phyloP scores from a whole-genome alignment of 92 coral and sea anemone species.

The Scolanthus callimorphus region DNA sequence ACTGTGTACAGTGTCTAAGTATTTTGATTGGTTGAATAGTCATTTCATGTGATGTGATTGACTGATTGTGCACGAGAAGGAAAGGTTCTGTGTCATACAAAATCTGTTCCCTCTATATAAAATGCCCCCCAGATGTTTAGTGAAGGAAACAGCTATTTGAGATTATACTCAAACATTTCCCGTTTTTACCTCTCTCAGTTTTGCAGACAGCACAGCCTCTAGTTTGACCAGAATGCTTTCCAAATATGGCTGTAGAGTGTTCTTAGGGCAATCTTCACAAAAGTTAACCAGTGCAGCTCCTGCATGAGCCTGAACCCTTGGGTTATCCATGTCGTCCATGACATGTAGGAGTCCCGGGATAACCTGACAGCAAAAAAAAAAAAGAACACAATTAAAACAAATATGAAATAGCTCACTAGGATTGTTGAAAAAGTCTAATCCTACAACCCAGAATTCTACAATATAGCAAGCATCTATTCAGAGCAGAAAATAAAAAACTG shows the following conservation, averaged over 20 bases:
- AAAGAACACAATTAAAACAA: too few relatives aligned
- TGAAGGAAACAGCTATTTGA: too few relatives aligned
- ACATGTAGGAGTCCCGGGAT: conserved; percentile 82
- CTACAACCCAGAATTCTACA: too few relatives aligned
- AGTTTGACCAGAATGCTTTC: conserved; percentile 80
- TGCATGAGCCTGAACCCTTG: conserved; percentile 99
- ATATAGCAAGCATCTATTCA: too few relatives aligned
- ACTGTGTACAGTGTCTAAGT: neutral
- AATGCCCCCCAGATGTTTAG: too few relatives aligned
- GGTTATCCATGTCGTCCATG: conserved; percentile 85
- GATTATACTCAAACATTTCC: too few relatives aligned
- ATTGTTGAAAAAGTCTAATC: too few relatives aligned
- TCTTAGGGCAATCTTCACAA: conserved; percentile 96
- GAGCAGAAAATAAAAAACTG: too few relatives aligned
- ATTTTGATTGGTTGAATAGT: too few relatives aligned
- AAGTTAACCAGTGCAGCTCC: conserved; percentile 98
- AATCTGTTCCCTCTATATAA: too few relatives aligned
- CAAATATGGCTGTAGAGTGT: conserved; percentile 71
- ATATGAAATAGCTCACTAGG: too few relatives aligned
- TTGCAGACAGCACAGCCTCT: conserved; percentile 81
- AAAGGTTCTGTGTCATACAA: too few relatives aligned
- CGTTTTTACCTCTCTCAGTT: conserved; percentile 88
- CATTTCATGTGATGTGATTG: neutral
- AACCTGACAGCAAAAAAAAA: conserved; percentile 51
- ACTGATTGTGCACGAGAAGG: neutral